A percentile compares a stretch with the other conserved stretches of the same genome.
These are phyloP conservation scores for Penaeus japonicus DNA, from an alignment of 1,140 invertebrate species.

Conservation along the genomic window DNA sequence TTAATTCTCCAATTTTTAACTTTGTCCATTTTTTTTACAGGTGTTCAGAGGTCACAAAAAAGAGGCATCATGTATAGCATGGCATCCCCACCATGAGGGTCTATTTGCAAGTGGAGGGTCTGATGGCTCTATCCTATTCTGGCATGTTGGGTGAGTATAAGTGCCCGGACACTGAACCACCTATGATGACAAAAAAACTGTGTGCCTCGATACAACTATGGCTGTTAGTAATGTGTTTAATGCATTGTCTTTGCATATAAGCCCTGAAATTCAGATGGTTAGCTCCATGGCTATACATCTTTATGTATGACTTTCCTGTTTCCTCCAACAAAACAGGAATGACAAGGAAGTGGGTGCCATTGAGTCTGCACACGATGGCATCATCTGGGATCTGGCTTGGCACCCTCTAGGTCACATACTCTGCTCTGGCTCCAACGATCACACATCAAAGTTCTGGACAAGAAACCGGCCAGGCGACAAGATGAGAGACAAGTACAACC, in stretches of 20 bases:
- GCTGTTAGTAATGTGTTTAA: too few relatives aligned
- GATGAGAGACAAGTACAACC: constrained; percentile 96
- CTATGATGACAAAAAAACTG: too few relatives aligned
- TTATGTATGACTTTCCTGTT: neutral
- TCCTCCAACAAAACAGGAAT: constrained; percentile 71
- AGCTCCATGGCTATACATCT: neutral
- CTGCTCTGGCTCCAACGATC: constrained; percentile 97
- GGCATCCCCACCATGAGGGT: constrained; percentile 97
- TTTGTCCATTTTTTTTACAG: constrained; percentile 70
- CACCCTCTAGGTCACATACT: constrained; percentile 98
- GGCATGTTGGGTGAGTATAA: constrained; percentile 90
- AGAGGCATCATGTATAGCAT: constrained; percentile 95
- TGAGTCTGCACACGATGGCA: constrained; percentile 98
- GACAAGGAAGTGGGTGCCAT: constrained; percentile 98
- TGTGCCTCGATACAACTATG: too few relatives aligned
- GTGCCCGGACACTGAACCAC: too few relatives aligned
- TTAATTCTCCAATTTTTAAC: too few relatives aligned
- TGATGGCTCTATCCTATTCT: constrained; percentile 97
- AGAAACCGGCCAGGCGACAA: constrained; percentile 96
- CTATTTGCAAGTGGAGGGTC: constrained; percentile 96
- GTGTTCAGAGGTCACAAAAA: constrained; percentile 98
- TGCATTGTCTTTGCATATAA: too few relatives aligned
- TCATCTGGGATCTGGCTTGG: constrained; percentile 99
- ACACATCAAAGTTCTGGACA: constrained; percentile 99
- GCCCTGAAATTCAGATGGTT: neutral